These are phyloP conservation scores for Myotis pilosus DNA, from an alignment of 2,797 vertebrate species.

Conservation along the genomic window DNA sequence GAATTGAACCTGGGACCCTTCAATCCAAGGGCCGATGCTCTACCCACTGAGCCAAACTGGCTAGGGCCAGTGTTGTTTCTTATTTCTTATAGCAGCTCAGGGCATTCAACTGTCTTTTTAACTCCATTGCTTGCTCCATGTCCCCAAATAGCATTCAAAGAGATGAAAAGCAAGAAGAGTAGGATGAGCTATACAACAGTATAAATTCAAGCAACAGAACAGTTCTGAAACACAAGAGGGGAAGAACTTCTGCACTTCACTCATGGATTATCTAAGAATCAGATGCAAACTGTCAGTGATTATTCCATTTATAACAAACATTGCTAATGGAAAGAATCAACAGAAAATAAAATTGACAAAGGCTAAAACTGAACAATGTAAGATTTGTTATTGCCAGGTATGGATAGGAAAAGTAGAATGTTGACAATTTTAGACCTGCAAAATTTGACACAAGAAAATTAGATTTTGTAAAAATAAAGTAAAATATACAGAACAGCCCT, in stretches of 20 bases:
- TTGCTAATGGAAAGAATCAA: background rate
- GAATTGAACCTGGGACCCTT: too few species aligned
- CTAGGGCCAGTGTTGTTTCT: background rate
- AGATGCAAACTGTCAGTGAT: background rate
- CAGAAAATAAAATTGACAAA: background rate
- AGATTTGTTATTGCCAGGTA: background rate
- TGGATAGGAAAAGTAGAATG: slow-evolving; percentile 28
- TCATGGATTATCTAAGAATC: background rate
- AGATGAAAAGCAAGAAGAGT: background rate
- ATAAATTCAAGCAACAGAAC: background rate
- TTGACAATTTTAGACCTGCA: background rate
- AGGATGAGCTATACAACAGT: background rate
- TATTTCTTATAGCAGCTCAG: background rate
- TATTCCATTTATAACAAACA: background rate
- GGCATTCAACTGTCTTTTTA: background rate
- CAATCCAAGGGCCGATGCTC: too few species aligned
- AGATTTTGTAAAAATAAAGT: slow-evolving; percentile 41
- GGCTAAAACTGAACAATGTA: background rate
- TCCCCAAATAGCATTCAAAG: background rate
- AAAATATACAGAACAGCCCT: background rate
- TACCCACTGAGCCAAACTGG: too few species aligned
- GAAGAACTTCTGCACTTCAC: background rate
- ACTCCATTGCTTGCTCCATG: background rate
- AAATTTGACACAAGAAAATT: background rate
- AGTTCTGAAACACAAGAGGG: background rate